These are phyloP conservation scores for Drosophila obscura DNA, from an alignment of 1,140 invertebrate species.

Conservation along the genomic window DNA sequence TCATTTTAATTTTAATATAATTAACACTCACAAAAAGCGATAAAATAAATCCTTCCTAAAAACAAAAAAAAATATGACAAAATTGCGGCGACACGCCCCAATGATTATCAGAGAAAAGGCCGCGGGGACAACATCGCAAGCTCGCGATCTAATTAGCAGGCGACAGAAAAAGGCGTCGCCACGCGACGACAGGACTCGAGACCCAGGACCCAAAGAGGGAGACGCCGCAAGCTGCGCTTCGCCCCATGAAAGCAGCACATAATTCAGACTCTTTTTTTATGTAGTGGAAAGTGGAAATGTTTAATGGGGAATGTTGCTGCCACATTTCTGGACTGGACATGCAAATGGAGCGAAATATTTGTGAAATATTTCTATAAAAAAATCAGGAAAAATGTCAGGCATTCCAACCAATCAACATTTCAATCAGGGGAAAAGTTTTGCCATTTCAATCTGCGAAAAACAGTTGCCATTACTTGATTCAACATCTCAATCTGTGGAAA, in stretches of 20 bases:
- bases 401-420: too few species aligned
- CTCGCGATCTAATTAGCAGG: constrained; percentile 56
- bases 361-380: background rate
- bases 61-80: background rate
- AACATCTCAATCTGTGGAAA: too few species aligned
- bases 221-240: too few species aligned
- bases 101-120: constrained; percentile 17
- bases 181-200: constrained; percentile 46
- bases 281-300: constrained; percentile 8
- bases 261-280: constrained; percentile 52
- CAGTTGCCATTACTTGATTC: too few species aligned
- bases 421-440: too few species aligned
- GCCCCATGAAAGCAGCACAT: constrained; percentile 57
- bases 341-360: background rate
- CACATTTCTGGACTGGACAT: background rate
- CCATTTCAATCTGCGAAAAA: too few species aligned
- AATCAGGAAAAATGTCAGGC: too few species aligned
- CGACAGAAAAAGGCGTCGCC: constrained; percentile 19
- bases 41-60: background rate
- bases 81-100: constrained; percentile 39
- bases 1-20: constrained; percentile 48
- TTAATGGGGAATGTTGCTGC: background rate
- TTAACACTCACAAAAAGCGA: constrained; percentile 20
- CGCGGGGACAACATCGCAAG: constrained; percentile 6
- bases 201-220: too few species aligned